Base-by-base conservation (phyloP, 1,140 invertebrate species). In the Drosophila nikananu region DNA sequence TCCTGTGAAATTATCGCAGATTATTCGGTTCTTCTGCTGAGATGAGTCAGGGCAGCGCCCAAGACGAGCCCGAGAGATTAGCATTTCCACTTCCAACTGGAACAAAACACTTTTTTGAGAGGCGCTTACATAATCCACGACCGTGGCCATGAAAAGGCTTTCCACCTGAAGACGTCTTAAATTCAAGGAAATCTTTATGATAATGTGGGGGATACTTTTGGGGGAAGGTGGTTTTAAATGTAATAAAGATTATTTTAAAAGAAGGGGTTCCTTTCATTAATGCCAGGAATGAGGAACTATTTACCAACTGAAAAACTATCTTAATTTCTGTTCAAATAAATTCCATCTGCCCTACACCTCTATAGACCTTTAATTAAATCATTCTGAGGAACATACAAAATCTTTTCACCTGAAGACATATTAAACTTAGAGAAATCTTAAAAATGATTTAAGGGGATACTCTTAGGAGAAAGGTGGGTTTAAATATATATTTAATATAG, bases 131-230 rank as follows among this genome's bases (percentile, higher is more conserved):
- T 67, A 90, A 89, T 68, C 63, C 75, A 67, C 30, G 71, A 82
- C 70, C 86, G 75, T 89, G 86, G 86, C 86, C 86, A 86, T 89
- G 86, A 86, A 89, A 89, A 86, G 78, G 54, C 67, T 71, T 89
- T 89, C 57, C 35, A 67, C 51, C 27, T 42, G 52, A 59, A 68
- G 66, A 60, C 37, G n/a, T 68, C 21, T 27, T 27, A n/a, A 41
- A 52, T 49, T 25, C 27, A 0, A n/a, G 35, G 21, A 27, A 49
- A 54, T 46, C 12, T 21, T n/a, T n/a, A 49, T 49, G 46, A 4
- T 10, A 13, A 30, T 13, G 5, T 12, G 1, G 9, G 1, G 30
- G 23, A 66, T 32, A 65, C 48, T 19, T 48, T 54, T 27, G 10
- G 4, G 23, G 13, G 5, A 30, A 17, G 2, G 0, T 0, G 1